phyloP scores from a whole-genome alignment of 2,797 vertebrate genomes.

The Nyctibius grandis region DNA sequence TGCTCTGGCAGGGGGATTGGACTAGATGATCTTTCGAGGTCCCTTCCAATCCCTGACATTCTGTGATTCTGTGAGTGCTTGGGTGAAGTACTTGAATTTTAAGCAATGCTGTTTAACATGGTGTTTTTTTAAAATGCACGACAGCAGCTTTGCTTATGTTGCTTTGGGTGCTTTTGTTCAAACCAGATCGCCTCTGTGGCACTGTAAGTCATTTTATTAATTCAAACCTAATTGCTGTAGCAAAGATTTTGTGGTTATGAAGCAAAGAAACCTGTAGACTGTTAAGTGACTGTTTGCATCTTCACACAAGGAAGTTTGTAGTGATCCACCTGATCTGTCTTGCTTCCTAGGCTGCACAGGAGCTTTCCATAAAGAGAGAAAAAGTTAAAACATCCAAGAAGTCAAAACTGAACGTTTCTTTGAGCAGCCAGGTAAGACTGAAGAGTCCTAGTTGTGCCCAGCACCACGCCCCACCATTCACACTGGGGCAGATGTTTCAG shows the following conservation, averaged over 20 bases:
- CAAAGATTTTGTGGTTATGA: not conserved
- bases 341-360: slow-evolving; percentile 74
- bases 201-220: not conserved
- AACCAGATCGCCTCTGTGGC: not conserved
- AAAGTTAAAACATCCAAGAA: not conserved
- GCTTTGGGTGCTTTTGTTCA: not conserved
- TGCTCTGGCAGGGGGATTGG: no score
- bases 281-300: not conserved
- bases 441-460: not conserved
- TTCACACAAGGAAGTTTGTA: not conserved
- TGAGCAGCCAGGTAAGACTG: slow-evolving; percentile 80
- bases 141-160: not conserved
- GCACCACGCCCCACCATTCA: fast-evolving
- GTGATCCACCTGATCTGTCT: not conserved
- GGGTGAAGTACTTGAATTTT: not conserved
- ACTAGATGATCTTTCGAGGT: no score
- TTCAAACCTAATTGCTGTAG: not conserved
- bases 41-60: no score
- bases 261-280: not conserved
- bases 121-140: not conserved
- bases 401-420: slow-evolving; percentile 60
- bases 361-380: slow-evolving; percentile 50
- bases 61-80: no score
- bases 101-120: fast-evolving
- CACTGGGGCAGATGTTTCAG: not conserved